Evolutionary conservation across 2,797 vertebrate genomes (phyloP), one percentile per base, ranked within the genome.

Genomic region (Labroides dimidiatus): DNA sequence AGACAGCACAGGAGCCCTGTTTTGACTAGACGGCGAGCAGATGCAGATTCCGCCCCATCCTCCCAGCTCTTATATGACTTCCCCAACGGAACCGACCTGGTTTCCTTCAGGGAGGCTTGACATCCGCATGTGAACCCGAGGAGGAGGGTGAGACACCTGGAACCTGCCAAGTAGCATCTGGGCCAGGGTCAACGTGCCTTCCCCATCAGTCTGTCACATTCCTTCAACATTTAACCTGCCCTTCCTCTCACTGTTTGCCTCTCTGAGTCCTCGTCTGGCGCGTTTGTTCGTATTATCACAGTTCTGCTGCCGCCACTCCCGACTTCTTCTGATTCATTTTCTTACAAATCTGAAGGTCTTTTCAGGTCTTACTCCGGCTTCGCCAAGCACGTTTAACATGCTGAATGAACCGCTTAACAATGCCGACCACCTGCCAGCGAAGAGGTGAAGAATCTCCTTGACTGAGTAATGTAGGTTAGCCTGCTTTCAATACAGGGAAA

Each of bases 51-150:
- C 81, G 66, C 8, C n/a, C 75, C 19, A 2, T 69, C 69, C 69
- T 70, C 61, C 61, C 27, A 4, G 36, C 69, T 88, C 78, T 83
- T 80, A 71, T 89, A 74, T 64, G 84, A 89, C 87, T 91, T 92
- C 84, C 88, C 61, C 50, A 41, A 77, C 78, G 78, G 88, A 89
- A 90, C 66, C 52, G 39, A 82, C 88, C 83, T 78, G 88, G 83
- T 89, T 91, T 92, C 87, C 87, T 80, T 78, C 80, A 49, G 72
- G 84, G 78, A 83, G 82, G 30, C 84, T 84, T 93, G 85, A 92
- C 87, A 91, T 92, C 91, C 84, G 53, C 20, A 54, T 92, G 90
- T 59, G 86, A 93, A 84, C 52, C 52, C 43, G 44, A n/a, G 69
- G 78, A 72, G 77, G 85, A 60, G 73, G 84, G 52, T 53, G 81